Base-by-base conservation (phyloP, 2,113 vertebrate species). In the Etheostoma cragini region DNA sequence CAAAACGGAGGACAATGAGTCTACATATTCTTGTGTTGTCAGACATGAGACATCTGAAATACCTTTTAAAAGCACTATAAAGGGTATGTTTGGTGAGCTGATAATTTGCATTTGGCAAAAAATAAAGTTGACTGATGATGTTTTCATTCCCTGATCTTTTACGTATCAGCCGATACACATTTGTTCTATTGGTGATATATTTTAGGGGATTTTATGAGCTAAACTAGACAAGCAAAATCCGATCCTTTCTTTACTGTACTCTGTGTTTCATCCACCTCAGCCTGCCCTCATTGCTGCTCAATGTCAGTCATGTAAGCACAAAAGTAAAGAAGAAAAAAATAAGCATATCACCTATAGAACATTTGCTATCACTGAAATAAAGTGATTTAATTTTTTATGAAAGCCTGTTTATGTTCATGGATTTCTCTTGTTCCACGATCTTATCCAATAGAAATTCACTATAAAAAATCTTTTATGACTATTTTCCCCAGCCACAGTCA, bases 11-110 rank as follows among this genome's bases (percentile, higher is more conserved):
- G 64, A 72, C 35, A 71, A 71, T 5, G 15, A 76, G 4, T 89
- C 83, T 3, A 58, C 12, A 0, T 94, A 90, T 67, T 86, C 92
- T 13, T 95, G 94, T 83, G 72, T 85, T 67, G 94, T 93, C 62
- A 85, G 1, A 73, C 94, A 95, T 1, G 89, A 94, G 62, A 94
- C 94, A 5, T 92, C 86, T 10, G 6, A 84, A 71, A 62, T 0
- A 0, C 89, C 80, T 33, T 52, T 90, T 71, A 12, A 17, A 38
- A 60, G 35, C 26, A 81, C 60, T 1, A 61, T 92, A 53, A 78
- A 60, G 5, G 70, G 93, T 70, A 64, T 92, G 12, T 94, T 92
- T 81, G 93, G 94, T 95, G 61, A 84, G 93, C 50, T 76, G 16
- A 22, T 1, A 22, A 49, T 57, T 54, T 22, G 10, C 12, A n/a